Evolutionary conservation across 2,888 invertebrate genomes (phyloP), one percentile per base, ranked within the genome.

Genomic region (Pyrrhosoma nymphula): DNA sequence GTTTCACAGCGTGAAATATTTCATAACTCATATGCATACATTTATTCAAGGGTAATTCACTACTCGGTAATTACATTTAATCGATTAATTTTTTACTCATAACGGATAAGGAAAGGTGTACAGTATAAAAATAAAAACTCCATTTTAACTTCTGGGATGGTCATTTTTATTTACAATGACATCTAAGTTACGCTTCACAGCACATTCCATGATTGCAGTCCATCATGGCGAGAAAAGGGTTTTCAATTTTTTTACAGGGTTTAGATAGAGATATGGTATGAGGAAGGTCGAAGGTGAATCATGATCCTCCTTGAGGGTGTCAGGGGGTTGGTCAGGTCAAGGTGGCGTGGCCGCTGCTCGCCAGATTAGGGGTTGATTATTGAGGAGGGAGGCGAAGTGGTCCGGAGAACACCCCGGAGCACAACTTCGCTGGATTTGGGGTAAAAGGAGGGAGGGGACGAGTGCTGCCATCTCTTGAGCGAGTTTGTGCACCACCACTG

Each of bases 111-210:
- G 60, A 60, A 60, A 60, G 60, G 60, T 60, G 47, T 60, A 12
- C 2, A 8, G 12, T 60, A 2, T 60, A 2, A 20, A 14, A 63
- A 93, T 14, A 18, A 90, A 90, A 90, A 69, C 69, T 23, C 26
- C 23, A 47, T 93, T 90, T 95, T 90, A 89, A 63, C 56, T 95
- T 95, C 75, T 95, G 95, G 95, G 95, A 95, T 95, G 95, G 95
- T 89, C 91, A 95, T 95, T 95, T 95, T 93, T 95, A 95, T 95
- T 96, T 96, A 96, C 96, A 96, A 96, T 95, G 96, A 95, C 96
- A 96, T 96, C 95, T 95, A 95, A 95, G 91, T 95, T 95, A 95
- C 95, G 95, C 95, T 95, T 96, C 96, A 96, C 96, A 96, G 96
- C 96, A 96, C 96, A 95, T 95, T 95, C 95, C 95, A 95, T 95